These are phyloP conservation scores for Calameuta idolon DNA, from an alignment of 2,888 invertebrate species.

Conservation along the genomic window DNA sequence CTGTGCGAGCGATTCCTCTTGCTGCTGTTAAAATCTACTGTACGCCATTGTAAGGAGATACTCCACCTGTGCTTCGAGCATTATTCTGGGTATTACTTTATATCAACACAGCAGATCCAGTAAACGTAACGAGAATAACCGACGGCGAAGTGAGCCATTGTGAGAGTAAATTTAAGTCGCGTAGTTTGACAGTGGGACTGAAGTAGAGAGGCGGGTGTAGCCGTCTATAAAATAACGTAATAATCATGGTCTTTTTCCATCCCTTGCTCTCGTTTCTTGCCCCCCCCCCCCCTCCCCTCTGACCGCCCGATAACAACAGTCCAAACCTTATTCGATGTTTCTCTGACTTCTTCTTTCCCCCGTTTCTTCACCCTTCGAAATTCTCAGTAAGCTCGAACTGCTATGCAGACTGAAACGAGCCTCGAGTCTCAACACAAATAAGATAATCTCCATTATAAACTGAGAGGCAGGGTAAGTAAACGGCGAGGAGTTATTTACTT, in stretches of 20 bases:
- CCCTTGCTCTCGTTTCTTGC: neutral
- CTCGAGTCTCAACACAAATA: constrained; percentile 60
- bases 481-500: constrained; percentile 63
- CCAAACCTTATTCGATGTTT: neutral
- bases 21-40: neutral
- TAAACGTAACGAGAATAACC: neutral
- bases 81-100: neutral
- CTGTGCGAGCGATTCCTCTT: constrained; percentile 22
- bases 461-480: constrained; percentile 59
- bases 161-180: neutral
- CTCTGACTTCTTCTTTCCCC: constrained; percentile 14
- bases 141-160: neutral
- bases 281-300: neutral
- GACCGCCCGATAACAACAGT: neutral
- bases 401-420: constrained; percentile 28
- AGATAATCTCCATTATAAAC: constrained; percentile 67
- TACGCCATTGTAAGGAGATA: neutral
- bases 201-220: neutral
- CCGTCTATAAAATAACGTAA: constrained; percentile 1
- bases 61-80: neutral
- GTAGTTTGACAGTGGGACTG: neutral
- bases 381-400: constrained; percentile 16
- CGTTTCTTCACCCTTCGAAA: neutral
- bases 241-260: constrained; percentile 16
- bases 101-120: neutral